These are phyloP conservation scores for Ditylenchus dipsaci DNA, from an alignment of 1,140 invertebrate species.

Conservation along the genomic window DNA sequence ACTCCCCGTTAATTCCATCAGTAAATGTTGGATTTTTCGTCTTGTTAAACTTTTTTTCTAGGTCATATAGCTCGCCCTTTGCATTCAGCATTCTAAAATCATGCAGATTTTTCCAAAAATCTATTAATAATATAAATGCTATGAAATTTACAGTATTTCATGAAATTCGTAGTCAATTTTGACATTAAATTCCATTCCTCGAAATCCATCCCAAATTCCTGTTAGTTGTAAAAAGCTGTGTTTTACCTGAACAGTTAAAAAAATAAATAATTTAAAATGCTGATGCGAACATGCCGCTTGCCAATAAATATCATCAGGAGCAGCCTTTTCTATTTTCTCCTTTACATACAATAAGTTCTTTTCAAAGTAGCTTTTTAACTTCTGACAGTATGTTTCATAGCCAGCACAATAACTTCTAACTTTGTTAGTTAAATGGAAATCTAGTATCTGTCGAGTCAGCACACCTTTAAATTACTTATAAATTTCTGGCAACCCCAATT, in stretches of 20 bases:
- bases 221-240: not conserved
- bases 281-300: conserved; percentile 28
- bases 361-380: conserved; percentile 40
- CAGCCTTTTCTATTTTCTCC: conserved; percentile 27
- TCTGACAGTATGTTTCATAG: conserved; percentile 47
- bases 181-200: not conserved
- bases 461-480: conserved; percentile 19
- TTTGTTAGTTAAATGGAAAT: conserved; percentile 44
- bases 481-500: conserved; percentile 49
- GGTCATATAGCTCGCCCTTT: conserved; percentile 72
- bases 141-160: not conserved
- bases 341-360: conserved; percentile 53
- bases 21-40: conserved; percentile 44
- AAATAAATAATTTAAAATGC: not conserved
- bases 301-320: conserved; percentile 54
- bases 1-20: conserved; percentile 60
- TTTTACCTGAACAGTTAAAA: not conserved
- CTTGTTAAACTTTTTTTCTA: conserved; percentile 62
- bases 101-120: not conserved
- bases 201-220: not conserved
- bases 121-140: too few relatives aligned
- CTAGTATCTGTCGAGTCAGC: conserved; percentile 38
- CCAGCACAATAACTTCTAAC: conserved; percentile 48
- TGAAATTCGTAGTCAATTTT: not conserved
- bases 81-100: conserved; percentile 60